Base-by-base conservation (phyloP, 2,888 invertebrate species). In the Aphodius sticticus region DNA sequence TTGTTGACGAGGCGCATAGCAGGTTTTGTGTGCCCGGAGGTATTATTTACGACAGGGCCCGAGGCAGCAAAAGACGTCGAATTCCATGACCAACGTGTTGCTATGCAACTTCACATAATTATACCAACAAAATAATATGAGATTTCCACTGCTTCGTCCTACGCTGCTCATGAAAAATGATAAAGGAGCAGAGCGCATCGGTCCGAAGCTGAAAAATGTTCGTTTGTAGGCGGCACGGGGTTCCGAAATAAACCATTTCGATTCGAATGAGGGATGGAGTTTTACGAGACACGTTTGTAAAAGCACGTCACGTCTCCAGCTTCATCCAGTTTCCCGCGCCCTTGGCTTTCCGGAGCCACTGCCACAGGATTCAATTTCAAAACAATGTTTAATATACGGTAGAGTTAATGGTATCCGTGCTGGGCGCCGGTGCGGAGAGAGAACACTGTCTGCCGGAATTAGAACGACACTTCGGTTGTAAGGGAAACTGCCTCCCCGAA, bases 271-370 rank as follows among this genome's bases (percentile, higher is more conserved):
- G 53, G 53, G 53, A 53, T 53, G 12, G 53, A 53, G 53, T 53
- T 53, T 53, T 53, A 53, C 53, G 53, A 53, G 53, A 53, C 53
- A 53, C 53, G 53, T 53, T 53, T 53, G 53, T 53, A 53, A 53
- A 53, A 53, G 53, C 53, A 53, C 53, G 53, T 53, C 53, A 53
- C 53, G 53, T 53, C 53, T 53, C 53, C 53, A 12, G 53, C 9
- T 53, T 53, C 53, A 53, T 53, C 53, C 53, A 53, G 53, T 53
- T 53, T 53, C 53, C 12, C 6, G 53, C 53, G 53, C 12, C 53
- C 53, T 53, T 53, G 53, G 53, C 12, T 53, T 53, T 53, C 53
- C 53, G 9, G 53, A 12, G 12, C 53, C 26, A 26, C 26, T 12
- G 53, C 53, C 53, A 53, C 53, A 53, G 53, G 12, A 53, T 53